Base-by-base conservation (phyloP, 2,113 vertebrate species). In the Sebastes schlegelii region DNA sequence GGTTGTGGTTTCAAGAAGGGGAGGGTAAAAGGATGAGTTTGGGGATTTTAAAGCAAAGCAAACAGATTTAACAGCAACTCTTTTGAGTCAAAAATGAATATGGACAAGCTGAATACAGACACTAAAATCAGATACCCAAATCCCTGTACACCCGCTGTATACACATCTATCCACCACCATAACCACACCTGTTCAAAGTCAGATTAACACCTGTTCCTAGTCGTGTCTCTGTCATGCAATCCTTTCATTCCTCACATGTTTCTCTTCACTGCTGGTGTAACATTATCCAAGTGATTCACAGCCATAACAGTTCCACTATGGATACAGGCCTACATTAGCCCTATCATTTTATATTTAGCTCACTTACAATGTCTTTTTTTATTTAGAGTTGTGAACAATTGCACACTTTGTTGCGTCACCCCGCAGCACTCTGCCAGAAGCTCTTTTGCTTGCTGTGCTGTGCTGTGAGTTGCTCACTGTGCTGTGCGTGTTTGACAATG, bases 381-480 rank as follows among this genome's bases (percentile, higher is more conserved):
- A 14, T 51, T 16, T 10, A 34, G 19, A 71, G 55, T 13, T 43
- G 75, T 77, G 86, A 74, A 81, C 62, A 71, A 21, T 73, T 51
- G 42, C 74, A 72, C 61, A 83, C 61, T 65, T 85, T 63, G 73
- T 86, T 85, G 77, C 66, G 11, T 87, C 83, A 83, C 65, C 79
- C 52, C 49, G 8, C 42, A 52, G 76, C 0, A 1, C 46, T 76
- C 52, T 65, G 75, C 58, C 78, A 71, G 46, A 52, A 67, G 81
- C 26, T 70, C 14, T 54, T 64, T 8, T 34, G 45, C 21, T 46
- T 17, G 5, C 49, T 62, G 63, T 82, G 48, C 14, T 8, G n/a
- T 51, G 48, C 14, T 8, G n/a, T 51, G 70, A 48, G 57, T 61
- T 19, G 26, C 21, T 52, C 11, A 2, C 19, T 66, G 63, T 82